These are phyloP conservation scores for Graphium colonna DNA, from an alignment of 2,888 invertebrate species.

Conservation along the genomic window DNA sequence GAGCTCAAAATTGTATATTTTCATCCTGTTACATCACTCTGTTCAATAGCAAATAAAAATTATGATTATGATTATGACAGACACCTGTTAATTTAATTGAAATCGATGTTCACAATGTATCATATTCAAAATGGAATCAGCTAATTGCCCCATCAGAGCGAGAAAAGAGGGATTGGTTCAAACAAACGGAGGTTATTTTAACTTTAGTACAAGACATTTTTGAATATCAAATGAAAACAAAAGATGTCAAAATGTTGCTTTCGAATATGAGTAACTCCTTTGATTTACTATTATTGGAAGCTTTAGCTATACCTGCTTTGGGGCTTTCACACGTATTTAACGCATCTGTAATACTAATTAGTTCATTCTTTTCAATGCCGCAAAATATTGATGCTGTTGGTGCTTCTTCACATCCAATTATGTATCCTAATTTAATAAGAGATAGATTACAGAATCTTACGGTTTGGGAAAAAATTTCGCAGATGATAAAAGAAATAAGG, in stretches of 20 bases:
- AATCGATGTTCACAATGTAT: conserved; percentile 34
- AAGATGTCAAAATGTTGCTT: conserved; percentile 24
- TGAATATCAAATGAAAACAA: conserved; percentile 23
- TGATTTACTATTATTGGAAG: conserved; percentile 42
- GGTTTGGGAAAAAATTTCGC: conserved; percentile 38
- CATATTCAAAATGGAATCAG: conserved; percentile 16
- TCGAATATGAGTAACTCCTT: conserved; percentile 24
- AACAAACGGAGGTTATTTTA: background rate
- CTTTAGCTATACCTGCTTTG: conserved; percentile 29
- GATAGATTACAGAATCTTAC: conserved; percentile 33
- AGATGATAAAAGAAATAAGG: conserved; percentile 27
- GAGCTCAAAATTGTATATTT: no score
- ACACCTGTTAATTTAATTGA: conserved; percentile 41
- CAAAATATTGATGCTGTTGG: conserved; percentile 35
- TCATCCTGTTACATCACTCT: no score
- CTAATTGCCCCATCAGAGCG: background rate
- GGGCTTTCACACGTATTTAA: conserved; percentile 38
- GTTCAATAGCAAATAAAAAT: no score
- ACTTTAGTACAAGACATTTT: conserved; percentile 21
- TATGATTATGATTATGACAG: no score
- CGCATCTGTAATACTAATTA: conserved; percentile 43
- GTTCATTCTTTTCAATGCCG: conserved; percentile 37
- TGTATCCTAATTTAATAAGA: conserved; percentile 32
- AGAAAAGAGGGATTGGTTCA: background rate
- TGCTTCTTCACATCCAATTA: conserved; percentile 37